These are phyloP conservation scores for Rhinichthys osculus DNA, from an alignment of 2,797 vertebrate genomes.

Conservation along the genomic window DNA sequence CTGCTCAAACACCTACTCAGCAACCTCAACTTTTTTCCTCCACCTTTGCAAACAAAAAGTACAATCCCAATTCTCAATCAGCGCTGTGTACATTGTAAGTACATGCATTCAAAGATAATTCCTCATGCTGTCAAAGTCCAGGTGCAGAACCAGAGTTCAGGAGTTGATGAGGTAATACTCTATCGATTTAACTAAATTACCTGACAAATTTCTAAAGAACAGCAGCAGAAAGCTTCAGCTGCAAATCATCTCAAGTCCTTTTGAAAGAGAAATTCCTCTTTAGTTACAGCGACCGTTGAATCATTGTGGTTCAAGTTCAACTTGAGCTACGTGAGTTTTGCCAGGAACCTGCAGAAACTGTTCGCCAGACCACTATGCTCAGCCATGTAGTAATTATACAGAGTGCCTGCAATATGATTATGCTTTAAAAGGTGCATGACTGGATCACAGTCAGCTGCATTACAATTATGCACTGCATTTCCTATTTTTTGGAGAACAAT, in stretches of 20 bases:
- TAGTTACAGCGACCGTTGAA: neutral
- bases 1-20: conserved; percentile 30
- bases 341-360: neutral
- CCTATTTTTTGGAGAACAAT: neutral
- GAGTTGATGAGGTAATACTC: conserved; percentile 33
- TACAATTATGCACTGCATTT: neutral
- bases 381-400: neutral
- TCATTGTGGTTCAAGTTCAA: conserved; percentile 14
- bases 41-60: conserved; percentile 33
- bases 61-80: conserved; percentile 40
- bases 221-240: conserved; percentile 21
- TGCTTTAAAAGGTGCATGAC: conserved; percentile 12
- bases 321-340: neutral
- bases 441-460: neutral
- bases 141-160: conserved; percentile 48
- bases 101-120: conserved; percentile 23
- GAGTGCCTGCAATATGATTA: neutral
- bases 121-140: conserved; percentile 50
- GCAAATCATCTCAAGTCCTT: conserved; percentile 9
- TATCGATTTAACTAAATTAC: conserved; percentile 23
- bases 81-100: conserved; percentile 6
- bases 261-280: conserved; percentile 32
- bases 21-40: conserved; percentile 11
- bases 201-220: conserved; percentile 25
- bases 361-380: neutral